A percentile compares a stretch with the other conserved stretches of the same genome.
Conservation (phyloP, 2,888 invertebrate genomes). For the Thera obeliscata region DNA sequence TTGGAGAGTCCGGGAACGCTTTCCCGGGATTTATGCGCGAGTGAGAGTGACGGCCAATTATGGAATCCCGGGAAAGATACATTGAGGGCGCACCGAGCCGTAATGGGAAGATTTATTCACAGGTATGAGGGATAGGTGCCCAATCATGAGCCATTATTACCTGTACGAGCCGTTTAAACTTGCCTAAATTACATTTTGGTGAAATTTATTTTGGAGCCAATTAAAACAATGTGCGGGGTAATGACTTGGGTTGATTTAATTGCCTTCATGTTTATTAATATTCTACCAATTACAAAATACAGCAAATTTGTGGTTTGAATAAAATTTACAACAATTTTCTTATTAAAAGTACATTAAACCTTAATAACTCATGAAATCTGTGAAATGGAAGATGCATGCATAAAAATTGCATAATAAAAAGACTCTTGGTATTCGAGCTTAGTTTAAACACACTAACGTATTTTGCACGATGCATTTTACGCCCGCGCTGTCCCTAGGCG, state of each 20-base stretch:
- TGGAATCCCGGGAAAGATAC: conserved; percentile 52
- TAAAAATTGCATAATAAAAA: no score
- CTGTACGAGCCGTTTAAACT: conserved; percentile 21
- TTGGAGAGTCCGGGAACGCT: conserved; percentile 34
- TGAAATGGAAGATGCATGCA: no score
- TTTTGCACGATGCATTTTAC: no score
- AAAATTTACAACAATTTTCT: neutral
- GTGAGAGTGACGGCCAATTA: conserved; percentile 55
- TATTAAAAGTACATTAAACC: no score
- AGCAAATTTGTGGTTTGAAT: neutral
- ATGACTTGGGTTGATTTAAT: conserved; percentile 7
- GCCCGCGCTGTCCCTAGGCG: no score
- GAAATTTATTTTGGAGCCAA: conserved; percentile 14
- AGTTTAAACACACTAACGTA: no score
- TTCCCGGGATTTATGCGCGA: conserved; percentile 41
- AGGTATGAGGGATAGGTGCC: conserved; percentile 29
- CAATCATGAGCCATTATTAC: conserved; percentile 24
- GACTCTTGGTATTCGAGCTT: no score
- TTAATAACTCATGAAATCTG: no score
- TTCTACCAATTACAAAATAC: neutral
- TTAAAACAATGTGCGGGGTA: conserved; percentile 21
- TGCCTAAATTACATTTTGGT: conserved; percentile 20
- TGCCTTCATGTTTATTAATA: conserved; percentile 3
- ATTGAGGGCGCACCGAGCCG: conserved; percentile 49
- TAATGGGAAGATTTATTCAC: conserved; percentile 45